phyloP scores from a whole-genome alignment of 2,113 vertebrate species.

The Lepus americanus region DNA sequence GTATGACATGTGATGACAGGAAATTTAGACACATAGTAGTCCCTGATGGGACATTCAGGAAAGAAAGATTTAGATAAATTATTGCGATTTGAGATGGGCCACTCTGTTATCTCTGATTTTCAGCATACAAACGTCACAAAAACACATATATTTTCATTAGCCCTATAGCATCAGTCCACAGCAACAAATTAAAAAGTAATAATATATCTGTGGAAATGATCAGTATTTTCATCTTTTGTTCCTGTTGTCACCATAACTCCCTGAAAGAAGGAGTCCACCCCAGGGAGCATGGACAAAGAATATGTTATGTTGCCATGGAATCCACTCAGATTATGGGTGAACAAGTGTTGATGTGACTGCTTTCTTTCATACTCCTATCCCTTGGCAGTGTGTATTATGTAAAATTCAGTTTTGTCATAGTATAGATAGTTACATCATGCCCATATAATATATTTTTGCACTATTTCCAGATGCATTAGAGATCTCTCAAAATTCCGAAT shows the following conservation, averaged over 20 bases:
- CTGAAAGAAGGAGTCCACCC: not conserved
- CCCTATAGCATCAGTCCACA: not conserved
- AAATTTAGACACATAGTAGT: not conserved
- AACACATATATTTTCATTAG: constrained; percentile 7
- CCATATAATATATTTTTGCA: not conserved
- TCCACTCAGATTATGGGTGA: not conserved
- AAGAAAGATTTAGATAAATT: not conserved
- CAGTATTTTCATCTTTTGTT: not conserved
- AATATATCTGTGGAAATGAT: not conserved
- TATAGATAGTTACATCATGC: not conserved
- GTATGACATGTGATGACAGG: not conserved
- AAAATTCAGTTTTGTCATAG: not conserved
- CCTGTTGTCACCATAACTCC: not conserved
- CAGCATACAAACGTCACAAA: constrained; percentile 22
- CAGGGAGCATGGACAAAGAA: not conserved
- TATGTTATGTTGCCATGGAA: not conserved
- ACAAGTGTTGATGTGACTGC: not conserved
- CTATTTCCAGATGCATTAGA: not conserved
- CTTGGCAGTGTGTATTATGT: not conserved
- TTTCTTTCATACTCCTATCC: not conserved
- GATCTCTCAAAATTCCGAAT: constrained; percentile 16
- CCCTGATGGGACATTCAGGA: not conserved
- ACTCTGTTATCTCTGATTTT: not conserved
- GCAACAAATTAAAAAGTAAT: not conserved
- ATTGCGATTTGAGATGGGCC: not conserved